Evolutionary conservation across 2,113 vertebrate genomes (phyloP).

Genomic region (Callochromis pleurospilus): DNA sequence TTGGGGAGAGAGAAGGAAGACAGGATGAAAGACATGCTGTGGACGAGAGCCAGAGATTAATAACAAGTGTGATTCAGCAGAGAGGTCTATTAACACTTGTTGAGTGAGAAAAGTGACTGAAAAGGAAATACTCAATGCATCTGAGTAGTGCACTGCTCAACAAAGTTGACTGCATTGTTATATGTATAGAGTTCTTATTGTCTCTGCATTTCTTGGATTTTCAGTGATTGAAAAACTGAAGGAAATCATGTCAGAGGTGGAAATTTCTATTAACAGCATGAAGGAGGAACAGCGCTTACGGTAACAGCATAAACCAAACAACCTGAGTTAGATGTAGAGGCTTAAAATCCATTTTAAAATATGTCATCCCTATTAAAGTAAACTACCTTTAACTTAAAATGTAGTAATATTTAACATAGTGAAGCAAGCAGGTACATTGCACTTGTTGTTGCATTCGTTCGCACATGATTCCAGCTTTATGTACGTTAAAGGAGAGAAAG

Average conservation of each 20-base stretch:
- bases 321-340: background rate
- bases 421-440: background rate
- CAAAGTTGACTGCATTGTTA: background rate
- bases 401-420: background rate
- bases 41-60: rapidly evolving
- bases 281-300: conserved; percentile 81
- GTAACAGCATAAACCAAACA: conserved; percentile 59
- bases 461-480: background rate
- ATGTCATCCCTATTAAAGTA: background rate
- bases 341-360: background rate
- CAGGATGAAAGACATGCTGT: background rate
- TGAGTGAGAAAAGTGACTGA: background rate
- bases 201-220: conserved; percentile 15
- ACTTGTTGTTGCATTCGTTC: background rate
- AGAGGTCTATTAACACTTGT: background rate
- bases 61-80: background rate
- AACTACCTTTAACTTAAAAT: background rate
- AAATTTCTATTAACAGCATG: conserved; percentile 79
- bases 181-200: too few relatives aligned
- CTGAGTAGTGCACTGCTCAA: background rate
- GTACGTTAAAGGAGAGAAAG: background rate
- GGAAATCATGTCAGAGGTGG: conserved; percentile 86
- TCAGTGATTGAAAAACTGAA: conserved; percentile 84
- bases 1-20: background rate
- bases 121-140: background rate